Evolutionary conservation across 2,113 vertebrate genomes (phyloP).

Genomic region (Tricholaema leucomelas): DNA sequence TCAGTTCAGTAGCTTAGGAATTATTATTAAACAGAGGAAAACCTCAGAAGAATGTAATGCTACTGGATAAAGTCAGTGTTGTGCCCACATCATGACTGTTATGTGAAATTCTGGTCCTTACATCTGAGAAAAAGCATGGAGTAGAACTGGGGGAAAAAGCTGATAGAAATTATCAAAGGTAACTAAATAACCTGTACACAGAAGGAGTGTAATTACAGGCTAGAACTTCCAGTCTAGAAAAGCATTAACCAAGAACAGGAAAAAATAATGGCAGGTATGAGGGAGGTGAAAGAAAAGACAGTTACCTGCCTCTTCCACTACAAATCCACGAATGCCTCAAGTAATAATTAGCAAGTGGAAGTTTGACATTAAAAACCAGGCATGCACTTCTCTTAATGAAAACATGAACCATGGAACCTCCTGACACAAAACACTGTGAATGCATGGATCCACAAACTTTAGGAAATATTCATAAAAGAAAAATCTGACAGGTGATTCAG

Average conservation of each 20-base stretch:
- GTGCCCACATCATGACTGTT: neutral
- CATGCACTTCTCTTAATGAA: neutral
- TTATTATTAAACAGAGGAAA: neutral
- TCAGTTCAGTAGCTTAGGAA: neutral
- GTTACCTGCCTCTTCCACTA: neutral
- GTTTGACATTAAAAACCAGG: neutral
- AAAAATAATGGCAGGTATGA: neutral
- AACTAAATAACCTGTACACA: neutral
- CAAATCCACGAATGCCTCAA: neutral
- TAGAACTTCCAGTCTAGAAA: neutral
- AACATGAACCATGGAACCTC: neutral
- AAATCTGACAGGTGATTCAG: neutral
- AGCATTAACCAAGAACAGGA: neutral
- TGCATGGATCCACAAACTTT: neutral
- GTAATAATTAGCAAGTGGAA: neutral
- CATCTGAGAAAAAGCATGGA: neutral
- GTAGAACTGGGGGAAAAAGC: neutral
- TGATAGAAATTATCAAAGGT: neutral
- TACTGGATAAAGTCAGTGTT: neutral
- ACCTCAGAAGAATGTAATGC: neutral
- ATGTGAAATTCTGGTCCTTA: neutral
- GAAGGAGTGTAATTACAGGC: neutral
- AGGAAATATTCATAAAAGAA: neutral
- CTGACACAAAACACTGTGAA: accelerated
- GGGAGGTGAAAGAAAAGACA: neutral